These are phyloP conservation scores for Aphelenchoides avenae DNA, from an alignment of 1,140 invertebrate species.

Conservation along the genomic window DNA sequence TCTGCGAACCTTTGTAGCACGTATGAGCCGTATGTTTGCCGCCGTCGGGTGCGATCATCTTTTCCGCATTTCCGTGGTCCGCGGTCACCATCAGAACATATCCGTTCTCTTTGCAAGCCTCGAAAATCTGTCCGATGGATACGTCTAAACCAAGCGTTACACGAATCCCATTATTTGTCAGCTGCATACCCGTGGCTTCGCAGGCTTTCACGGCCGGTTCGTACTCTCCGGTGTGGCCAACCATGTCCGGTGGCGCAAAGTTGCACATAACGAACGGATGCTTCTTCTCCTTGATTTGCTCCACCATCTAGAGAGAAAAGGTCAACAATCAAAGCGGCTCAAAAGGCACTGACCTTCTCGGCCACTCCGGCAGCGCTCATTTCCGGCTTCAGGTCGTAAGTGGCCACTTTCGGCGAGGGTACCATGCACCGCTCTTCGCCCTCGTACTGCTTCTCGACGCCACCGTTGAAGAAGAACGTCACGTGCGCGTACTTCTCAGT, in stretches of 20 bases:
- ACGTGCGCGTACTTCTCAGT: slow-evolving; percentile 65
- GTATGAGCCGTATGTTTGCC: slow-evolving; percentile 63
- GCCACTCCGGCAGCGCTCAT: slow-evolving; percentile 62
- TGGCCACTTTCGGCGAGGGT: slow-evolving; percentile 64
- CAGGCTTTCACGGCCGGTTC: slow-evolving; percentile 62
- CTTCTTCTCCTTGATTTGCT: slow-evolving; percentile 59
- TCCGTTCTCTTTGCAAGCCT: slow-evolving; percentile 61
- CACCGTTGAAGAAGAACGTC: slow-evolving; percentile 64
- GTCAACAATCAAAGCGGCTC: slow-evolving; percentile 11
- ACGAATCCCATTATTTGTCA: slow-evolving; percentile 9
- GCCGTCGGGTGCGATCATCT: slow-evolving; percentile 62
- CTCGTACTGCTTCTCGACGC: slow-evolving; percentile 61
- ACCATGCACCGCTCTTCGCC: slow-evolving; percentile 62
- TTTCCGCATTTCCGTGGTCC: slow-evolving; percentile 63
- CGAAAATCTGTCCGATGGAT: slow-evolving; percentile 58
- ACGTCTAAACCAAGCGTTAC: slow-evolving; percentile 41
- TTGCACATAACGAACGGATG: slow-evolving; percentile 64
- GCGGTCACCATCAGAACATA: slow-evolving; percentile 62
- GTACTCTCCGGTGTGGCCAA: slow-evolving; percentile 63
- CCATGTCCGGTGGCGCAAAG: slow-evolving; percentile 64
- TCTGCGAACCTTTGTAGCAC: slow-evolving; percentile 60
- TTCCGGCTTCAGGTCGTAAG: slow-evolving; percentile 63
- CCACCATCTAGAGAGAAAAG: slow-evolving; percentile 56
- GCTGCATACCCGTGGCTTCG: slow-evolving; percentile 60
- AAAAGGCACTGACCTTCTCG: slow-evolving; percentile 56